Percentiles rank a stretch among this genome's conserved stretches.
phyloP scores from a whole-genome alignment of 2,113 vertebrate species.

The Rhegmatorhina hoffmannsi region DNA sequence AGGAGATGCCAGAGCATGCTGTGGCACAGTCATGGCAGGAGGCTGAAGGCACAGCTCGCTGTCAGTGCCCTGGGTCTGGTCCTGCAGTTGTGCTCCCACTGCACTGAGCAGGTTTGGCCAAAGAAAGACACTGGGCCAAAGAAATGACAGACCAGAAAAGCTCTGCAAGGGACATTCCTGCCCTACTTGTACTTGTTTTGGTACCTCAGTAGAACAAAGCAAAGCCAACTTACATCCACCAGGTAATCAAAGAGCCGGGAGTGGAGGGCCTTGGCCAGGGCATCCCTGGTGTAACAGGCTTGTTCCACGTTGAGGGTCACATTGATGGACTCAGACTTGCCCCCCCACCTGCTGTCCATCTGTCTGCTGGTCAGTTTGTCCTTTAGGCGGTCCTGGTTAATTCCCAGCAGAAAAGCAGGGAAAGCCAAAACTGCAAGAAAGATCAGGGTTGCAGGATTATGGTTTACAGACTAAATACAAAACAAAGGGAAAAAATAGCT shows the following conservation, averaged over 20 bases:
- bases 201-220: not conserved
- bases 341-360: slow-evolving; percentile 99
- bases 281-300: slow-evolving; percentile 94
- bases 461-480: not conserved
- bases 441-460: not conserved
- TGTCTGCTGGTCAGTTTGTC: slow-evolving; percentile 97
- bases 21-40: not conserved
- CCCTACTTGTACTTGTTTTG: not conserved
- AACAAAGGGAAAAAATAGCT: not conserved
- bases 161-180: not conserved
- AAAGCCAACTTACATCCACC: slow-evolving; percentile 85
- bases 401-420: slow-evolving; percentile 94
- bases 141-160: not conserved
- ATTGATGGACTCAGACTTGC: slow-evolving; percentile 89
- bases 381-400: slow-evolving; percentile 89
- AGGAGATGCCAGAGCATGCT: not conserved
- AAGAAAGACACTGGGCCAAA: not conserved
- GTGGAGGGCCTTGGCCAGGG: slow-evolving; percentile 95
- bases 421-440: slow-evolving; percentile 89
- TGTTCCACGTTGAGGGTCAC: slow-evolving; percentile 98
- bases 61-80: not conserved
- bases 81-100: not conserved
- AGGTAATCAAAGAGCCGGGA: slow-evolving; percentile 92
- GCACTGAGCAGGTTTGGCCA: not conserved
- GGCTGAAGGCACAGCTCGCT: not conserved